These are phyloP conservation scores for Aspidiotus destructor DNA, from an alignment of 2,888 invertebrate species.

Conservation along the genomic window DNA sequence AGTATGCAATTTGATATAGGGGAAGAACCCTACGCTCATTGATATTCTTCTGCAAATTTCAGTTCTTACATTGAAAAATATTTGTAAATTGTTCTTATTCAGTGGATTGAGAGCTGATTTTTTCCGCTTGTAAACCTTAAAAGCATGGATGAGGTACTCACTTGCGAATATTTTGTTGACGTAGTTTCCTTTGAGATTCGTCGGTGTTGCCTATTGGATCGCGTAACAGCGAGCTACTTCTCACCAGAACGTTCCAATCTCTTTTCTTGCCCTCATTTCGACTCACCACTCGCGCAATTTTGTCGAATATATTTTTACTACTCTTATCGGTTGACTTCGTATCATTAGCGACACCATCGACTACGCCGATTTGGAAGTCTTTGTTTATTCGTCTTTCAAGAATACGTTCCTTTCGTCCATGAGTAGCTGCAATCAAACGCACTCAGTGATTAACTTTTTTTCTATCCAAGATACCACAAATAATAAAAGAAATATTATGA, in stretches of 20 bases:
- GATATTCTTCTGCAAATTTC: no score
- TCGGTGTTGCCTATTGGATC: constrained; percentile 72
- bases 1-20: no score
- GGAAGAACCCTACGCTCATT: no score
- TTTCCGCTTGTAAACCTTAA: not conserved
- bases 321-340: constrained; percentile 58
- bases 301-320: constrained; percentile 69
- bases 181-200: constrained; percentile 47
- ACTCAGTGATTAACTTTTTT: not conserved
- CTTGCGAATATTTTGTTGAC: constrained; percentile 16
- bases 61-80: no score
- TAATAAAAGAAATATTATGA: not conserved
- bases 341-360: constrained; percentile 69
- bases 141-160: not conserved
- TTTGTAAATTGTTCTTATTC: not conserved
- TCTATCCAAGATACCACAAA: not conserved
- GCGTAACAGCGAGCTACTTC: constrained; percentile 55
- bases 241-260: constrained; percentile 76
- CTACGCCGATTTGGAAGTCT: constrained; percentile 83
- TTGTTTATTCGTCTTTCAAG: constrained; percentile 78
- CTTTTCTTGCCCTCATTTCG: constrained; percentile 53
- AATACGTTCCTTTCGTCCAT: constrained; percentile 70
- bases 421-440: constrained; percentile 21
- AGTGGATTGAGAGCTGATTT: not conserved
- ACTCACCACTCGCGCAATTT: constrained; percentile 72